Evolutionary conservation across 2,113 vertebrate genomes (phyloP), one percentile per base, ranked within the genome.

Genomic region (Psittacus erithacus): DNA sequence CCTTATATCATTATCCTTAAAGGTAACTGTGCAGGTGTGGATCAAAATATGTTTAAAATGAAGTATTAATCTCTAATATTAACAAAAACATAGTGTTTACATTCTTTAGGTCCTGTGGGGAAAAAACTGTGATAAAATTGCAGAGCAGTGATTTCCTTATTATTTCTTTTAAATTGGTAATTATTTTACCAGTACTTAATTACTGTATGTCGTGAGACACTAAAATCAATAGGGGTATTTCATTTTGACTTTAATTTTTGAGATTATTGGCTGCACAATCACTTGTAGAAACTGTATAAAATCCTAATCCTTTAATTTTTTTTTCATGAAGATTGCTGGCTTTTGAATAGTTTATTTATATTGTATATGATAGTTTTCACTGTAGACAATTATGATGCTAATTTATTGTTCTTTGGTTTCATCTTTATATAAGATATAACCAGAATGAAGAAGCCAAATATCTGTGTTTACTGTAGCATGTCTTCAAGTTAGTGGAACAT

Each of bases 141-240:
- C 98, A 98, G 97, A 98, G 97, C 98, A 98, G 99, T 99, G 97
- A 98, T 98, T 99, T 98, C 98, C 98, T 98, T 98, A 97, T 98
- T 97, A 95, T 98, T 98, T 97, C 96, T 97, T 98, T 98, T 98
- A 96, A 97, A 97, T 98, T 97, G 97, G 98, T 99, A 98, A 98
- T 98, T 97, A 98, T 98, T 98, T 96, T 97, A 98, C 97, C 98
- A 98, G 98, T 98, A 98, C 98, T 98, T 99, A 99, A 98, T 99
- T 98, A 97, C 97, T 97, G 95, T 98, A 99, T 99, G 99, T 99
- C 99, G 99, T 99, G 99, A 99, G 99, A 99, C 99, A 99, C 99
- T 99, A 99, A 99, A 99, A 99, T 99, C 99, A 99, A 97, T 97
- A 98, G 97, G 91, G 97, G 95, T 98, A 98, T 99, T 98, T 98